phyloP scores from a whole-genome alignment of 37 sponge, comb jelly and placozoan species.

The Halisarca cf. caerulea region DNA sequence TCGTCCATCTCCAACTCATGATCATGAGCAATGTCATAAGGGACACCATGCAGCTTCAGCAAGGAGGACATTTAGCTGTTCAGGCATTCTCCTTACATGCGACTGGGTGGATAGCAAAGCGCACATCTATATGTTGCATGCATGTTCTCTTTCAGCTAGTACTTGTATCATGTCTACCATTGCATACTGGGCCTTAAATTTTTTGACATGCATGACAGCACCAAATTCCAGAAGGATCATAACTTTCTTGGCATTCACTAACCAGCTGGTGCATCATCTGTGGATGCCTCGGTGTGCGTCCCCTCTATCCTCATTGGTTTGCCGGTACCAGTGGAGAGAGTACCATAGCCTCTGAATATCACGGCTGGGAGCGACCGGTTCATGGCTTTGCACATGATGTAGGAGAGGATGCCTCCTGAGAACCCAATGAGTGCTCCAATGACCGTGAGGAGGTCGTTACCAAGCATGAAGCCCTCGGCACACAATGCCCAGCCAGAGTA shows the following conservation, averaged over 20 bases:
- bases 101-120: conserved; percentile 94
- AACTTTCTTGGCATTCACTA: conserved; percentile 75
- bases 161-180: conserved; percentile 86
- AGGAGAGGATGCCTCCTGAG: conserved; percentile 94
- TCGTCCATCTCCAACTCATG: conserved; percentile 98
- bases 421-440: conserved; percentile 95
- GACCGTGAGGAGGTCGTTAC: conserved; percentile 86
- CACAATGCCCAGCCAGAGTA: conserved; percentile 97
- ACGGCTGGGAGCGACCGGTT: conserved; percentile 89
- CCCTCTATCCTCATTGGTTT: conserved; percentile 88
- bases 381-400: conserved; percentile 99
- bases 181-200: conserved; percentile 93
- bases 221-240: conserved; percentile 95
- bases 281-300: conserved; percentile 77
- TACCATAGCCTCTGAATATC: conserved; percentile 87
- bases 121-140: conserved; percentile 81
- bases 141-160: conserved; percentile 73
- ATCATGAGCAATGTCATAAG: conserved; percentile 89
- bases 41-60: conserved; percentile 97
- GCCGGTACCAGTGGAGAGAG: conserved; percentile 73
- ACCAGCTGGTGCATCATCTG: conserved; percentile 58
- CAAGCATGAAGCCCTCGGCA: conserved; percentile 95
- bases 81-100: conserved; percentile 97
- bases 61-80: conserved; percentile 92
- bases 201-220: conserved; percentile 78